Evolutionary conservation across 2,888 invertebrate species (phyloP).

Genomic region (Rhodophaea formosa): DNA sequence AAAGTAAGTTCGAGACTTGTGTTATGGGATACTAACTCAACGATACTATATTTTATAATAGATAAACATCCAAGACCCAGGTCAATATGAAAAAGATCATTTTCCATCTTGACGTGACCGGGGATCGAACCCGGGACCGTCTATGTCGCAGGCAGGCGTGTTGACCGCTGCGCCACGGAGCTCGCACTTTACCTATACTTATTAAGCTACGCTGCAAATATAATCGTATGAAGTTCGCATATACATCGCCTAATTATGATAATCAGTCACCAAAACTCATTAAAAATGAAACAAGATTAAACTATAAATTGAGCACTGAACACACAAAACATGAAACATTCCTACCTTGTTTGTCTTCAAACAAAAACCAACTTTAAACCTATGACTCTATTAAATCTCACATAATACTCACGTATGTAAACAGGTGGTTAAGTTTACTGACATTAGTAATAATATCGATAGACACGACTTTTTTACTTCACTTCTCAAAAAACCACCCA

Average conservation of each 20-base stretch:
- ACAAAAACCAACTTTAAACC: constrained; percentile 50
- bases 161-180: too few relatives aligned
- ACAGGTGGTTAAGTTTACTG: constrained; percentile 74
- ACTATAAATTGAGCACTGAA: not conserved
- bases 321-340: constrained; percentile 32
- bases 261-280: not conserved
- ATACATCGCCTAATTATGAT: not conserved
- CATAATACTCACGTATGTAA: constrained; percentile 61
- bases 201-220: too few relatives aligned
- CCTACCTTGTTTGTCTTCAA: constrained; percentile 48
- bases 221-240: too few relatives aligned
- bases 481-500: constrained; percentile 28
- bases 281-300: not conserved
- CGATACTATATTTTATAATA: too few relatives aligned
- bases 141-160: too few relatives aligned
- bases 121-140: too few relatives aligned
- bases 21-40: too few relatives aligned
- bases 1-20: too few relatives aligned
- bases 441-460: constrained; percentile 59
- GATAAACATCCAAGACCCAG: too few relatives aligned
- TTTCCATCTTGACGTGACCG: too few relatives aligned
- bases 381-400: constrained; percentile 69
- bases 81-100: too few relatives aligned
- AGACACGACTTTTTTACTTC: constrained; percentile 28
- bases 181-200: too few relatives aligned